Conservation (phyloP, 2,797 vertebrate species). For the Labeo calbasu region DNA sequence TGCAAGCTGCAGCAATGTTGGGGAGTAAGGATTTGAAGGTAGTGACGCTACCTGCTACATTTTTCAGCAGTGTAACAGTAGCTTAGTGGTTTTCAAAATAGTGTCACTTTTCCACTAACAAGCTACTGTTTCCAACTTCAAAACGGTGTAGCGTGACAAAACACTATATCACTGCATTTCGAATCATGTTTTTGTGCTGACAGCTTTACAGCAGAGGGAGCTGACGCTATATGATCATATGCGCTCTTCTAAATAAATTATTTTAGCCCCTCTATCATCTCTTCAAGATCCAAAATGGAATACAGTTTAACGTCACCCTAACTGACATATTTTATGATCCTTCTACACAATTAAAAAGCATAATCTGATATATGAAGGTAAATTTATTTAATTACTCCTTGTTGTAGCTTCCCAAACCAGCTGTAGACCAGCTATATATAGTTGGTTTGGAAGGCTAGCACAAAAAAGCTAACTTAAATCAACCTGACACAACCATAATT, state of each 20-base stretch:
- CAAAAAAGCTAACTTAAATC: background rate
- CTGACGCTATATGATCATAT: background rate
- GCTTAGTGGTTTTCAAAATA: background rate
- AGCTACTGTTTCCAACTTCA: conserved; percentile 14
- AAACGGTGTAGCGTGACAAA: background rate
- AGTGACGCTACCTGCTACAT: background rate
- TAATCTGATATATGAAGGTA: background rate
- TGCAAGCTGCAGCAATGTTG: background rate
- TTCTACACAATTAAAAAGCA: background rate
- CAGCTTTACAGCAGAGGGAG: background rate
- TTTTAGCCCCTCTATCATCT: background rate
- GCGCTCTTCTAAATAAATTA: background rate
- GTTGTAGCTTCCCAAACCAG: no score
- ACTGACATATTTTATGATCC: background rate
- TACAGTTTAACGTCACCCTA: no score
- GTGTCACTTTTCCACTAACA: conserved; percentile 12
- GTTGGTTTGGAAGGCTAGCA: background rate
- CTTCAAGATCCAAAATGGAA: background rate
- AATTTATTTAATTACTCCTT: background rate
- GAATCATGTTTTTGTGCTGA: background rate
- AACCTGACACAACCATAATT: background rate
- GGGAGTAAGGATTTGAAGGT: background rate
- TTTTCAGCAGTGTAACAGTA: conserved; percentile 13
- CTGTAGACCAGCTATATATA: background rate
- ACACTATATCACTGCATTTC: background rate